Evolutionary conservation across 2,888 invertebrate genomes (phyloP), one percentile per base, ranked within the genome.

Genomic region (Tigriopus californicus): DNA sequence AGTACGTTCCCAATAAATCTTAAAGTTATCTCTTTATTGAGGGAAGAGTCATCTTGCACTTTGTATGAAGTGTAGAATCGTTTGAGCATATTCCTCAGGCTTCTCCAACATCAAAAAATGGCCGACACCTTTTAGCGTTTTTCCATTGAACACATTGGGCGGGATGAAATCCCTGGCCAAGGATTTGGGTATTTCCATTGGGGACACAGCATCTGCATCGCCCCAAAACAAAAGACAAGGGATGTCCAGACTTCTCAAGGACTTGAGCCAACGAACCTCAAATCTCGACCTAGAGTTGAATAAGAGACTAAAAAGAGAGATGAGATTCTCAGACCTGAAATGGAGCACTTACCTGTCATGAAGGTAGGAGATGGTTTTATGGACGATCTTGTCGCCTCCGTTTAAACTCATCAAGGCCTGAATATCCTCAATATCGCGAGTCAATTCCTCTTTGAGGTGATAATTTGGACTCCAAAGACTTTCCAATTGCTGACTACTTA

Each of bases 261-360:
- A n/a, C 24, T 20, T 22, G 15, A 25, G 33, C 53, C 53, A 53
- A 33, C 53, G 33, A 40, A 12, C 25, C 25, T 53, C 53, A 53
- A 53, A 53, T 25, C 33, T 13, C 3, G 33, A 13, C 25, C 53
- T 53, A 33, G 5, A 53, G 15, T 25, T 33, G 22, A 10, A 44
- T 6, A 10, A 11, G 10, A n/a, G 18, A 44, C 8, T 33, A 33
- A 33, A 15, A 49, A n/a, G n/a, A n/a, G n/a, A n/a, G n/a, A n/a
- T n/a, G n/a, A n/a, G n/a, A n/a, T n/a, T n/a, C n/a, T n/a, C n/a
- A n/a, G n/a, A n/a, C n/a, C n/a, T n/a, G n/a, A n/a, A n/a, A n/a
- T n/a, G n/a, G n/a, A n/a, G n/a, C n/a, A 49, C 20, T 13, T 41
- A 53, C 53, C 53, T 53, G 53, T 53, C 53, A 11, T 41, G 24